Percentiles rank a stretch among this genome's conserved stretches.
phyloP scores from a whole-genome alignment of 2,888 invertebrate genomes.

The Trichogramma evanescens region DNA sequence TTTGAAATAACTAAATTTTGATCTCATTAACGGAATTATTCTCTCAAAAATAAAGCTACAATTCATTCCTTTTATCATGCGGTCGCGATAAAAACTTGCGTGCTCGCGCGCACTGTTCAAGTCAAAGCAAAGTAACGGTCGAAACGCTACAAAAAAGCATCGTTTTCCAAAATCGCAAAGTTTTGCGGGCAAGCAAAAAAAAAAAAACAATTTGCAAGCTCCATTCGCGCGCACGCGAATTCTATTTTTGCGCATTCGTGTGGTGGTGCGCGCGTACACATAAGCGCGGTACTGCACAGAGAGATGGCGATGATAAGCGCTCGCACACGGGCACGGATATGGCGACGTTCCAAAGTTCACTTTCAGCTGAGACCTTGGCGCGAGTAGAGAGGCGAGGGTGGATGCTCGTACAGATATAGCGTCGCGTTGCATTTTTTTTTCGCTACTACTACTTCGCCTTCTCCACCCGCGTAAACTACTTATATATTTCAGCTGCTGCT shows the following conservation, averaged over 20 bases:
- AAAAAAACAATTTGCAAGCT: too few species aligned
- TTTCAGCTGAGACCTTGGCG: conserved; percentile 10
- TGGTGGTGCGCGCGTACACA: not conserved
- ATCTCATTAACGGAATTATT: too few species aligned
- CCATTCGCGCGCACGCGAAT: too few species aligned
- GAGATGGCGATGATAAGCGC: conserved; percentile 11
- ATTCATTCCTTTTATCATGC: too few species aligned
- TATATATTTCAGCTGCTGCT: not conserved
- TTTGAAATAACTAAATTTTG: too few species aligned
- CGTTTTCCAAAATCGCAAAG: too few species aligned
- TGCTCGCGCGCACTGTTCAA: too few species aligned
- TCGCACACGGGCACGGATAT: conserved; percentile 9
- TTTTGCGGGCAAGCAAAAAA: too few species aligned
- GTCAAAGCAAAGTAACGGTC: too few species aligned
- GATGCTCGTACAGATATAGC: not conserved
- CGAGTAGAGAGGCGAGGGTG: not conserved
- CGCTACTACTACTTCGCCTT: not conserved
- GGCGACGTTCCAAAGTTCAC: conserved; percentile 20
- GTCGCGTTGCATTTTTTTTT: not conserved
- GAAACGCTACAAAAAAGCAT: too few species aligned
- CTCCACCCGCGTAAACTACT: not conserved
- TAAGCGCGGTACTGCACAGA: not conserved
- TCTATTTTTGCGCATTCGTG: not conserved
- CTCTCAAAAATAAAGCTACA: too few species aligned
- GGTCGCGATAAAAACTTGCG: too few species aligned